Percentiles rank a stretch among this genome's conserved stretches.
Conservation (phyloP, 2,797 vertebrate species). For the Peromyscus attwateri region DNA sequence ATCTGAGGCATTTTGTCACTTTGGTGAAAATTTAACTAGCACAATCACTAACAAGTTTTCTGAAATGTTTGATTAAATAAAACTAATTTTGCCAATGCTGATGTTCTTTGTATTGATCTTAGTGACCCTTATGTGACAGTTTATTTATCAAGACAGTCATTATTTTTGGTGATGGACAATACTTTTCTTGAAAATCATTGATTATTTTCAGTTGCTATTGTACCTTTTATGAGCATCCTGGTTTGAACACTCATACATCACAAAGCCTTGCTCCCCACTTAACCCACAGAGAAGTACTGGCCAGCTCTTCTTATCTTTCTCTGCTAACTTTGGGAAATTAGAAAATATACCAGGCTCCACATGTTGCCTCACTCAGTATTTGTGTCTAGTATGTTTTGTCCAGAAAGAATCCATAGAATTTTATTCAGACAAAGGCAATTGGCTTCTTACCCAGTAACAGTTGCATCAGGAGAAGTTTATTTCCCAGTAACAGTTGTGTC, state of each 20-base stretch:
- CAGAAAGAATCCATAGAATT: background rate
- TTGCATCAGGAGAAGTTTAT: background rate
- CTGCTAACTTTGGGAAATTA: background rate
- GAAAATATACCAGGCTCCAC: background rate
- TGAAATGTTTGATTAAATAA: background rate
- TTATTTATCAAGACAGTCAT: background rate
- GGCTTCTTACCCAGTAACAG: background rate
- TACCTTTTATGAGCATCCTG: background rate
- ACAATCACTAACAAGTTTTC: background rate
- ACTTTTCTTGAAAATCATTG: background rate
- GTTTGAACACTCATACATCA: background rate
- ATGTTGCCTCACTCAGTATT: background rate
- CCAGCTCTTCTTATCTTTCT: background rate
- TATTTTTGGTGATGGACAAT: background rate
- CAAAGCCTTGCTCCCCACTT: background rate
- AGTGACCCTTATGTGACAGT: background rate
- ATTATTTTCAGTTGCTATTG: background rate
- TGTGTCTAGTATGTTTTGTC: background rate
- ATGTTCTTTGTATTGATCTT: background rate
- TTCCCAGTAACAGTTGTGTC: background rate
- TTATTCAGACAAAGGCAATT: background rate
- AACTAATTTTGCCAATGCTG: background rate
- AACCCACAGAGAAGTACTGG: background rate
- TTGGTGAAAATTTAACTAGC: background rate
- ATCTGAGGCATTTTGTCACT: background rate